Evolutionary conservation across 2,113 vertebrate genomes (phyloP).

Genomic region (Arizona elegans): DNA sequence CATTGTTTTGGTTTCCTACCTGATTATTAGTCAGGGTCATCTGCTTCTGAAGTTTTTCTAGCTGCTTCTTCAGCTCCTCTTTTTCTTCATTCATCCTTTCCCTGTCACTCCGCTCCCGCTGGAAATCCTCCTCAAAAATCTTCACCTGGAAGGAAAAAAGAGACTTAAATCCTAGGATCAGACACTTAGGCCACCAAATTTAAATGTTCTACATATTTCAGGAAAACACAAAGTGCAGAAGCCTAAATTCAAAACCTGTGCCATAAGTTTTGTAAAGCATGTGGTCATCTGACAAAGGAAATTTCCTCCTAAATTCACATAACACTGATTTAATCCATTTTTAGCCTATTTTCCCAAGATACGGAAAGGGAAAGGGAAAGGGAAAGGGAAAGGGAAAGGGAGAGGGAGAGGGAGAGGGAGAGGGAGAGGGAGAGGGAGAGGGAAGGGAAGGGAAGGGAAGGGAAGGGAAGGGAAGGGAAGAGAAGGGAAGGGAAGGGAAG

Average conservation of each 20-base stretch:
- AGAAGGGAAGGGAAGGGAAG: no score
- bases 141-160: slow-evolving; percentile 78
- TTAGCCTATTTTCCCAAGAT: not conserved
- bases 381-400: no score
- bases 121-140: slow-evolving; percentile 98
- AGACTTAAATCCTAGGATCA: not conserved
- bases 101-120: slow-evolving; percentile 90
- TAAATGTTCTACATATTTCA: not conserved
- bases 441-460: no score
- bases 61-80: slow-evolving; percentile 90
- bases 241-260: rapidly evolving
- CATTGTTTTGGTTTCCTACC: slow-evolving; percentile 60
- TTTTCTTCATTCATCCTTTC: slow-evolving; percentile 99
- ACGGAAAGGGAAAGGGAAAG: no score
- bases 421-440: no score
- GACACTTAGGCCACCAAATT: not conserved
- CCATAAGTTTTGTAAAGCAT: not conserved
- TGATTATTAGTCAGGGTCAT: slow-evolving; percentile 84
- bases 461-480: no score
- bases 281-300: not conserved
- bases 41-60: slow-evolving; percentile 91
- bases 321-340: not conserved
- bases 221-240: not conserved
- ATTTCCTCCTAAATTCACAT: not conserved
- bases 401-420: no score